Percentiles rank a stretch among this genome's conserved stretches.
These are phyloP conservation scores for Conopomorpha cramerella DNA, from an alignment of 1,140 invertebrate species.

Conservation along the genomic window DNA sequence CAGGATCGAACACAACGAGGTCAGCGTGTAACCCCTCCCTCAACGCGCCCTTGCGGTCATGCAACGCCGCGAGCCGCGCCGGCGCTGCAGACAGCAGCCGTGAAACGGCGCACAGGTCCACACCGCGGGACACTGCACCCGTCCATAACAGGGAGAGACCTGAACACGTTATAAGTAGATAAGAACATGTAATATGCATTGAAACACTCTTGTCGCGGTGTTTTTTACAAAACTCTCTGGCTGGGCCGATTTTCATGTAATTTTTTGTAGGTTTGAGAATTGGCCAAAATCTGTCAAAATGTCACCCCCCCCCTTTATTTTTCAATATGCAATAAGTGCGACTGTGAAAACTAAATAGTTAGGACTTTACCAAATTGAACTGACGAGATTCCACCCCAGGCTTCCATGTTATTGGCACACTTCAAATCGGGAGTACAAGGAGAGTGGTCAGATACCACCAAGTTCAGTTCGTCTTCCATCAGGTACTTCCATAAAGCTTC, in stretches of 20 bases:
- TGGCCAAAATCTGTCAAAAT: too few relatives aligned
- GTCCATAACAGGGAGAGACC: constrained; percentile 73
- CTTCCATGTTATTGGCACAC: constrained; percentile 66
- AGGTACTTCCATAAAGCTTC: constrained; percentile 67
- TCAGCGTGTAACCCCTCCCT: constrained; percentile 70
- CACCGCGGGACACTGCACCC: constrained; percentile 46
- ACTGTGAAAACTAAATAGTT: too few relatives aligned
- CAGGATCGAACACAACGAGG: constrained; percentile 72
- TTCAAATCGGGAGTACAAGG: constrained; percentile 72
- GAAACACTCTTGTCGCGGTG: too few relatives aligned
- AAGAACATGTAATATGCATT: too few relatives aligned
- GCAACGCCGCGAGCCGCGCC: constrained; percentile 65
- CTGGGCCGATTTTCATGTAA: too few relatives aligned
- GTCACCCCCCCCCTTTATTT: too few relatives aligned
- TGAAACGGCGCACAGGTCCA: constrained; percentile 61
- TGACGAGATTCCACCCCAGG: constrained; percentile 76
- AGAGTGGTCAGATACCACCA: constrained; percentile 77
- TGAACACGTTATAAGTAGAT: too few relatives aligned
- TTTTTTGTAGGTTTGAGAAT: too few relatives aligned
- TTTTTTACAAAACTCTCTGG: too few relatives aligned
- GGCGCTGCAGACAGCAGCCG: constrained; percentile 66
- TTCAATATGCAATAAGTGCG: too few relatives aligned
- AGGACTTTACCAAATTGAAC: constrained; percentile 68
- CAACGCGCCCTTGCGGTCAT: constrained; percentile 64
- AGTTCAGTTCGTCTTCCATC: constrained; percentile 60